Conservation (phyloP, 2,888 invertebrate species). For the Trichopria drosophilae region DNA sequence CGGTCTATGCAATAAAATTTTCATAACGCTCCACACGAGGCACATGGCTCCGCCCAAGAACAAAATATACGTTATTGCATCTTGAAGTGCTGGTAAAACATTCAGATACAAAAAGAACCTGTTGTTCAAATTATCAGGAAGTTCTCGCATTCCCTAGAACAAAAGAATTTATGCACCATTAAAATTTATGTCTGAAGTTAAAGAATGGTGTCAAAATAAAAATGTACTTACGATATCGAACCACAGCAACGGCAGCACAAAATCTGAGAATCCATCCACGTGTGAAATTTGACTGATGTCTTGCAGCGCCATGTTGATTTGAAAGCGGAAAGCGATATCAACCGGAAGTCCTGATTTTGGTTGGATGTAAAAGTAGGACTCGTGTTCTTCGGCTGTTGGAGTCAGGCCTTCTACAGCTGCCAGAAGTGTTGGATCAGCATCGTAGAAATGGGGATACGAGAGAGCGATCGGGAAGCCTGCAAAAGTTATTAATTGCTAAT, state of each 20-base stretch:
- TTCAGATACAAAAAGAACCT: conserved; percentile 76
- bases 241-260: conserved; percentile 82
- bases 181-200: neutral
- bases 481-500: conserved; percentile 21
- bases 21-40: conserved; percentile 61
- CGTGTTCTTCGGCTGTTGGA: conserved; percentile 69
- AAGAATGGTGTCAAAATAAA: neutral
- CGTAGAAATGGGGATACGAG: conserved; percentile 85
- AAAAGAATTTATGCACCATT: conserved; percentile 10
- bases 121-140: conserved; percentile 66
- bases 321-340: conserved; percentile 77
- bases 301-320: conserved; percentile 83
- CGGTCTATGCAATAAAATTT: conserved; percentile 47
- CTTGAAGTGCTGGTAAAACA: conserved; percentile 68
- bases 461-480: conserved; percentile 82
- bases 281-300: conserved; percentile 70
- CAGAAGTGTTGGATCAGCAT: conserved; percentile 68
- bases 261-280: conserved; percentile 69
- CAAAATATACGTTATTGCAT: conserved; percentile 61
- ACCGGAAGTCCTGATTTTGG: conserved; percentile 81
- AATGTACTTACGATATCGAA: conserved; percentile 81
- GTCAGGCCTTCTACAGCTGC: conserved; percentile 69
- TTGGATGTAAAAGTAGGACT: conserved; percentile 75
- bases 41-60: conserved; percentile 62
- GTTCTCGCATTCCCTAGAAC: conserved; percentile 70